Percentiles rank a stretch among this genome's conserved stretches.
Evolutionary conservation across 2,113 vertebrate species (phyloP).

Genomic region (Notothenia rossii): DNA sequence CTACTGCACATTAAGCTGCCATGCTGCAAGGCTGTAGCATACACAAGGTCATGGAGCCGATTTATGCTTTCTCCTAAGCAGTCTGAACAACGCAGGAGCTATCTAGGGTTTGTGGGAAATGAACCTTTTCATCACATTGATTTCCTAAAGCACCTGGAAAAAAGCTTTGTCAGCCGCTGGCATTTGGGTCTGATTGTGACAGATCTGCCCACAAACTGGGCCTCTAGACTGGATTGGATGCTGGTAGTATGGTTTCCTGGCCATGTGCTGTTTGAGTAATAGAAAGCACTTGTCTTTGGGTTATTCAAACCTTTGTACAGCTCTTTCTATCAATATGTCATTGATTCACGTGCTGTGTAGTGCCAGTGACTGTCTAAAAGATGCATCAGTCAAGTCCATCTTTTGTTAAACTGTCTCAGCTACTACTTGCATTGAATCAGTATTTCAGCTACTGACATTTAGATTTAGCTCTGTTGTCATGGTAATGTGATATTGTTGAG

Average conservation of each 20-base stretch:
- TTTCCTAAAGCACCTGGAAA: conserved; percentile 83
- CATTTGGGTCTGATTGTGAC: conserved; percentile 84
- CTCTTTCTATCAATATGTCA: conserved; percentile 63
- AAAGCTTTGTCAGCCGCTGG: conserved; percentile 81
- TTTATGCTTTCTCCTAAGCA: conserved; percentile 79
- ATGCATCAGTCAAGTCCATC: conserved; percentile 33
- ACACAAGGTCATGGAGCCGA: conserved; percentile 80
- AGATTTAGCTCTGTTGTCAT: conserved; percentile 34
- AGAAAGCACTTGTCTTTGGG: conserved; percentile 74
- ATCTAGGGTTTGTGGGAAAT: conserved; percentile 78
- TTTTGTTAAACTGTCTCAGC: conserved; percentile 43
- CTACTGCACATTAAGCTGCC: conserved; percentile 70
- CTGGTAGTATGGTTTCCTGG: conserved; percentile 44
- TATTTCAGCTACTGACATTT: conserved; percentile 34
- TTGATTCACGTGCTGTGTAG: conserved; percentile 33
- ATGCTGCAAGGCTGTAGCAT: conserved; percentile 70
- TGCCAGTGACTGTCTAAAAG: conserved; percentile 35
- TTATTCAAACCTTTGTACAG: conserved; percentile 74
- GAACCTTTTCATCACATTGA: conserved; percentile 85
- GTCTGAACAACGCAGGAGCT: conserved; percentile 73
- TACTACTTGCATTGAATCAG: neutral
- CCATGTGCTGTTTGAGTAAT: conserved; percentile 69
- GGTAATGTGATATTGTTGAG: conserved; percentile 31
- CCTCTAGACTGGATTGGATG: conserved; percentile 65
- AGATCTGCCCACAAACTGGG: conserved; percentile 74